A percentile compares a stretch with the other conserved stretches of the same genome.
These are phyloP conservation scores for Dioctria rufipes DNA, from an alignment of 2,888 invertebrate genomes.

Conservation along the genomic window DNA sequence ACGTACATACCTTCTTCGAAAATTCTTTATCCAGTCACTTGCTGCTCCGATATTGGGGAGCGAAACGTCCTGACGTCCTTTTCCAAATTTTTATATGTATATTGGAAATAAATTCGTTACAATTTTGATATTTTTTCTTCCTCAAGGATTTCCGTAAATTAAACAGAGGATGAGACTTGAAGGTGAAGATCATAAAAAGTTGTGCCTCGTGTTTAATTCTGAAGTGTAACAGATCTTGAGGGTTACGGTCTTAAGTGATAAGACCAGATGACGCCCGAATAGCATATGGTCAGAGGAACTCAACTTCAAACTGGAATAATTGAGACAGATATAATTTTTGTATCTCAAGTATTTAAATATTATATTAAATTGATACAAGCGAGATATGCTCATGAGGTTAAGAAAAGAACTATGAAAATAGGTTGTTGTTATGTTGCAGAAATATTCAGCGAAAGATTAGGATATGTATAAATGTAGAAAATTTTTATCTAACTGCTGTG, in stretches of 20 bases:
- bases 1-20: background rate
- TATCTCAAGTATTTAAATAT: too few species aligned
- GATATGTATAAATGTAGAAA: too few species aligned
- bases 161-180: background rate
- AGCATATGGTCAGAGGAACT: constrained; percentile 54
- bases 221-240: constrained; percentile 36
- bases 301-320: constrained; percentile 15
- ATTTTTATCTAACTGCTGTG: too few species aligned
- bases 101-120: constrained; percentile 55
- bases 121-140: constrained; percentile 32
- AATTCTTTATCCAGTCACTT: background rate
- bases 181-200: constrained; percentile 40
- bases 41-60: background rate
- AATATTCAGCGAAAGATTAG: too few species aligned
- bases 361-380: too few species aligned
- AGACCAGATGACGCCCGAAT: constrained; percentile 55
- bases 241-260: constrained; percentile 42
- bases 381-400: too few species aligned
- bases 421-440: too few species aligned
- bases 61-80: constrained; percentile 20
- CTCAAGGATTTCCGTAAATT: background rate
- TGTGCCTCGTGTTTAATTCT: constrained; percentile 54
- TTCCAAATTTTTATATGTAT: constrained; percentile 2
- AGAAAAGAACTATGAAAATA: too few species aligned
- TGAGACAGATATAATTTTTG: constrained; percentile 14